phyloP scores from a whole-genome alignment of 2,888 invertebrate species.

The Mesochorus sp. region DNA sequence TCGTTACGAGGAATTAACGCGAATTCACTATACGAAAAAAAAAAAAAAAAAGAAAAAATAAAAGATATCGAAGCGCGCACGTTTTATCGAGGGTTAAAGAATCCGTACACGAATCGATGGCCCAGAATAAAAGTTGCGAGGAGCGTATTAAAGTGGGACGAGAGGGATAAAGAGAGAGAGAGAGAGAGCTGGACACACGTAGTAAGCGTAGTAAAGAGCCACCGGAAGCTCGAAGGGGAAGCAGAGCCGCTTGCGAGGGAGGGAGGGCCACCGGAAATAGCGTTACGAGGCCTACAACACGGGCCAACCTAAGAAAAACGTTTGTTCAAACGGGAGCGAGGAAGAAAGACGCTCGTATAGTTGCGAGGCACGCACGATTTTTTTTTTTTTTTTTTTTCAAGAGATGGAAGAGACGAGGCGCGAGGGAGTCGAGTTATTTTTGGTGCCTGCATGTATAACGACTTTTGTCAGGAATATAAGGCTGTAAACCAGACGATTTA shows the following conservation, averaged over 20 bases:
- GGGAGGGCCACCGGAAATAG: conserved; percentile 74
- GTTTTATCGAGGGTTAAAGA: too few species aligned
- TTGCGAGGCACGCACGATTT: conserved; percentile 48
- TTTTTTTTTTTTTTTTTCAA: too few species aligned
- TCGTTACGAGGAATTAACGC: not conserved
- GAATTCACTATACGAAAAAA: not conserved
- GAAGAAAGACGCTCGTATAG: conserved; percentile 36
- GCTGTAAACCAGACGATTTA: not conserved
- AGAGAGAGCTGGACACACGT: conserved; percentile 63
- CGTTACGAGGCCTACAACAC: conserved; percentile 66
- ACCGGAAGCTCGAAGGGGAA: conserved; percentile 74
- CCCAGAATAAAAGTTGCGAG: conserved; percentile 5
- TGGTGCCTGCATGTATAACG: conserved; percentile 67
- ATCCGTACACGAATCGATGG: too few species aligned
- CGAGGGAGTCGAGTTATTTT: conserved; percentile 73
- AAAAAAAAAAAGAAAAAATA: conserved; percentile 13
- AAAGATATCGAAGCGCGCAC: not conserved
- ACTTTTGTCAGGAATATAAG: not conserved
- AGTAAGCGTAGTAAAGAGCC: conserved; percentile 75
- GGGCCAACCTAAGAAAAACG: conserved; percentile 63
- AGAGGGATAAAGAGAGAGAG: conserved; percentile 32
- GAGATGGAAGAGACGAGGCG: not conserved
- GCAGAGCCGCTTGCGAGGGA: conserved; percentile 65
- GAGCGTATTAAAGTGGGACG: conserved; percentile 34
- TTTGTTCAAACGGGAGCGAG: conserved; percentile 40